phyloP scores from a whole-genome alignment of 2,113 vertebrate genomes.

The Sebastes schlegelii region DNA sequence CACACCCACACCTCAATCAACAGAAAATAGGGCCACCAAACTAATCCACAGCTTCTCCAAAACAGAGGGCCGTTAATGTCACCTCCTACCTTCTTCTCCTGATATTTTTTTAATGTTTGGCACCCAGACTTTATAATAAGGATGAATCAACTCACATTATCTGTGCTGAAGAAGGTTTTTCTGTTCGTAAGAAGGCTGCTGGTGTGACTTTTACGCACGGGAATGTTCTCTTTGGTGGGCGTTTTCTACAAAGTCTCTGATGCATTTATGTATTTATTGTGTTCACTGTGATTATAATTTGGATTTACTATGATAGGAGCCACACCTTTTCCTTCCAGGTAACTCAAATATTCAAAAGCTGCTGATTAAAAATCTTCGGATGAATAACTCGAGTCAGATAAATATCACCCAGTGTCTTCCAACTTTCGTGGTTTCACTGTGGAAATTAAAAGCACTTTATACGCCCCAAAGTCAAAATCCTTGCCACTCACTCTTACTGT shows the following conservation, averaged over 20 bases:
- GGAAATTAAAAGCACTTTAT: not conserved
- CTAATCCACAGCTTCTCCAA: conserved; percentile 37
- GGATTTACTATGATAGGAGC: not conserved
- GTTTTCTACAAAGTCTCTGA: not conserved
- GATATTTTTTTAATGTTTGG: not conserved
- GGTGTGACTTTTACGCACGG: not conserved
- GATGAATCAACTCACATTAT: not conserved
- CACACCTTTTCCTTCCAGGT: not conserved
- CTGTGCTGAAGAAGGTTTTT: not conserved
- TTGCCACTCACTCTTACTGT: not conserved
- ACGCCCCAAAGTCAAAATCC: not conserved
- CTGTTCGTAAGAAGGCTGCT: not conserved
- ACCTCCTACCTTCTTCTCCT: not conserved
- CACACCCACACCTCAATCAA: conserved; percentile 55
- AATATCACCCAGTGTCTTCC: too few species aligned
- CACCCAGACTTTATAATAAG: not conserved
- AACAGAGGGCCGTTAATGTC: conserved; percentile 5
- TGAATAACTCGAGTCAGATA: not conserved
- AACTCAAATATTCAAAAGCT: not conserved
- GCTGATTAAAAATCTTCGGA: not conserved
- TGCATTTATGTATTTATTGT: not conserved
- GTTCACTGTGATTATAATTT: not conserved
- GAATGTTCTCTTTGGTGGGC: not conserved
- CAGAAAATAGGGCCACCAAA: conserved; percentile 21
- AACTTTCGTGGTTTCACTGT: not conserved